Base-by-base conservation (phyloP, 2,797 vertebrate species). In the Rhynchonycteris naso region DNA sequence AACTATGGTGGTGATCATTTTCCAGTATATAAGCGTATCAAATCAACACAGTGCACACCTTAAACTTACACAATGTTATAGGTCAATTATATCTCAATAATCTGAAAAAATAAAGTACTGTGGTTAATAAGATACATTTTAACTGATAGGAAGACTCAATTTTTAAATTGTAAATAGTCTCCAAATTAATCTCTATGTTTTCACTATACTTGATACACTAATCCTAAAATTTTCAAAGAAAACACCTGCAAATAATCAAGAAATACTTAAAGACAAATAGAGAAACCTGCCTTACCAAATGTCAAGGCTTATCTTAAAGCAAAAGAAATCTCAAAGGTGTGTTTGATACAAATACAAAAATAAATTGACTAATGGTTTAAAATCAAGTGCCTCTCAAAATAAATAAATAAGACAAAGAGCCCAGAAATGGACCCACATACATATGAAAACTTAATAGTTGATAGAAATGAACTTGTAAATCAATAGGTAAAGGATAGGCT, bases 101-200 rank as follows among this genome's bases (percentile, higher is more conserved):
- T 19, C 43, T 65, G 10, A 63, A 88, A 71, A 87, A 54, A 18
- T 52, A 54, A 84, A 69, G 56, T 38, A 11, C 54, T 10, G 19
- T 61, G 54, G 72, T 81, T 76, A 88, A 88, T 72, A 87, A 84
- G 78, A 71, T 88, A 47, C 28, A 68, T 33, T 87, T 47, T 90
- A 85, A 76, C 26, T 82, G 43, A 82, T 43, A 43, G 21, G 15
- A 83, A 71, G n/a, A 30, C 19, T 90, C 19, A 26, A 72, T 63
- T 92, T 80, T 92, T 90, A 3, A 33, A 86, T 76, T 81, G 69
- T 68, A 15, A 75, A n/a, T 33, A 71, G 47, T 65, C 26, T 43
- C 35, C n/a, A 79, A 83, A 92, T 87, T 50, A 86, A 61, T 74
- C 71, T 74, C 33, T 68, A 79, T 68, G 50, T 90, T 79, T 94